Conservation (phyloP, 2,797 vertebrate species). For the Eulemur albifrons region DNA sequence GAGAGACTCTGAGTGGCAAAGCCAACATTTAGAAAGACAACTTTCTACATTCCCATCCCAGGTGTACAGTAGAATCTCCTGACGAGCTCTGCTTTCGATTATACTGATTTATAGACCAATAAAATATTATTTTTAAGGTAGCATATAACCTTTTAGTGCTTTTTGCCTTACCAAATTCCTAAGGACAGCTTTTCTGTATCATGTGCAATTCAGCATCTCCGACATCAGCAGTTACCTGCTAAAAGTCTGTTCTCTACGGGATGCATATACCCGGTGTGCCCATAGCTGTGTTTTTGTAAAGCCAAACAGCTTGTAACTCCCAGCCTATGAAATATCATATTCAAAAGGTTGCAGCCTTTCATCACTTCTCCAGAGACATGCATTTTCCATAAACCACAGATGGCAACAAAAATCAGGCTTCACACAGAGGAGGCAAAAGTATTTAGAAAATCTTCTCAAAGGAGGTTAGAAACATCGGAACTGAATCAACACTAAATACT, state of each 20-base stretch:
- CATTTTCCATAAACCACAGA: slow-evolving; percentile 27
- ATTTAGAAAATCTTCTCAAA: background rate
- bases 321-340: slow-evolving; percentile 9
- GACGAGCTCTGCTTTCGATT: slow-evolving; percentile 66
- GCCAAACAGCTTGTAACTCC: background rate
- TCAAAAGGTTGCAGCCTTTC: background rate
- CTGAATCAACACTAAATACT: background rate
- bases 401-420: background rate
- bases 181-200: slow-evolving; percentile 47
- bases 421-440: background rate
- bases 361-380: background rate
- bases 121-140: slow-evolving; percentile 55
- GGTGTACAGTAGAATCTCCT: slow-evolving; percentile 24
- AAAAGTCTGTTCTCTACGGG: background rate
- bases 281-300: background rate
- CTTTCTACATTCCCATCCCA: background rate
- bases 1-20: background rate
- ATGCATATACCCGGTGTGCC: background rate
- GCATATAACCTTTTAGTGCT: slow-evolving; percentile 44
- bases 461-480: background rate
- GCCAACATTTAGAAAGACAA: background rate
- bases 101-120: slow-evolving; percentile 55
- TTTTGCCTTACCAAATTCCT: slow-evolving; percentile 31
- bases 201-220: background rate
- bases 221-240: background rate